These are phyloP conservation scores for Nymphalis c-album DNA, from an alignment of 2,888 invertebrate species.

Conservation along the genomic window DNA sequence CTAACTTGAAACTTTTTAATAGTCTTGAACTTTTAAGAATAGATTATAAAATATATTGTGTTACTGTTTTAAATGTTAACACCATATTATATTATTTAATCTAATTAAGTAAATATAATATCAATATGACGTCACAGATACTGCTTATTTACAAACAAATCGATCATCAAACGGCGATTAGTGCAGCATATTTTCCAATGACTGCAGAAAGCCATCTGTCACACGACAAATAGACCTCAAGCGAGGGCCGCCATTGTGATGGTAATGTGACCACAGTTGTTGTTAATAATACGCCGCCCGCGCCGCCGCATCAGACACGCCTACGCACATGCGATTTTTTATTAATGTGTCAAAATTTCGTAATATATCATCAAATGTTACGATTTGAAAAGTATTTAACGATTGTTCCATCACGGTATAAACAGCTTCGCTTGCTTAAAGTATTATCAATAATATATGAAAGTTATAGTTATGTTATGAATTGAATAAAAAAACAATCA, in stretches of 20 bases:
- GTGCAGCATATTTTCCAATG: constrained; percentile 29
- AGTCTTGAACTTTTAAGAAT: no score
- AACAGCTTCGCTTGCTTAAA: background rate
- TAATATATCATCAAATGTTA: background rate
- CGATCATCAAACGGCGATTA: constrained; percentile 35
- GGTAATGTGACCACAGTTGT: constrained; percentile 48
- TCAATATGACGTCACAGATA: background rate
- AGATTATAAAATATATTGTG: no score
- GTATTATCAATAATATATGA: no score
- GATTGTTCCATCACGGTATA: background rate
- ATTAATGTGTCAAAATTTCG: constrained; percentile 24
- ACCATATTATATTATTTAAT: no score
- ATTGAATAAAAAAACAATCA: no score
- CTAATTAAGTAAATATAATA: background rate
- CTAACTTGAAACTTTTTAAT: no score
- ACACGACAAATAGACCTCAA: constrained; percentile 40
- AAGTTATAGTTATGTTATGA: no score
- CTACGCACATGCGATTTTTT: constrained; percentile 43
- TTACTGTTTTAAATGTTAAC: no score
- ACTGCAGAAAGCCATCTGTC: constrained; percentile 42
- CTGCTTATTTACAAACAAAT: constrained; percentile 9
- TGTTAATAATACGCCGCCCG: constrained; percentile 38
- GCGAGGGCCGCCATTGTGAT: constrained; percentile 44
- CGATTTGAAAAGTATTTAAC: constrained; percentile 1
- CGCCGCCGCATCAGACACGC: constrained; percentile 46